phyloP scores from a whole-genome alignment of 2,113 vertebrate species.

The Stigmatopora argus region DNA sequence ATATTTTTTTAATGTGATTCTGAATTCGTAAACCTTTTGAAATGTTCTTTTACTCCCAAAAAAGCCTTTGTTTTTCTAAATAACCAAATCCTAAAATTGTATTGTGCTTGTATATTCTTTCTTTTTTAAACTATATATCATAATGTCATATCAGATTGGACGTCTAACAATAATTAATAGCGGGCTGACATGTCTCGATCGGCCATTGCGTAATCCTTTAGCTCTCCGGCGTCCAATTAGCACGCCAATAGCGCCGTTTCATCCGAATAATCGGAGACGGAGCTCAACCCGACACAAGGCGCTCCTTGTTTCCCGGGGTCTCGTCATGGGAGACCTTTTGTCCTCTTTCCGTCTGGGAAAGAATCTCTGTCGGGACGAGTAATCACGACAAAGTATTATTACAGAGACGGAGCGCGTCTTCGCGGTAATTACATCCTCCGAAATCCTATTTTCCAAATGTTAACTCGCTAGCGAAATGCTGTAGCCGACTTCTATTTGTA shows the following conservation, averaged over 20 bases:
- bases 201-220: conserved; percentile 43
- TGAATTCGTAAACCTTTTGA: no score
- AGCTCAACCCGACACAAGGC: conserved; percentile 20
- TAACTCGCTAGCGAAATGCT: no score
- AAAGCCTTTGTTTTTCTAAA: no score
- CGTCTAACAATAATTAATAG: no score
- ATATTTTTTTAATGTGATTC: no score
- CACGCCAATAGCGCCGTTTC: conserved; percentile 38
- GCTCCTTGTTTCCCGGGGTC: not conserved
- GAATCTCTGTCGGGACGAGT: conserved; percentile 14
- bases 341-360: conserved; percentile 13
- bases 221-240: conserved; percentile 41
- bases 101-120: no score
- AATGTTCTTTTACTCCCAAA: no score
- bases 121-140: no score
- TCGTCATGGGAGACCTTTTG: conserved; percentile 4
- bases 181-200: conserved; percentile 34
- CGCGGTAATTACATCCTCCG: not conserved
- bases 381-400: not conserved
- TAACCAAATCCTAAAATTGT: no score
- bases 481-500: no score
- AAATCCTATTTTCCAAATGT: not conserved
- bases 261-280: conserved; percentile 21
- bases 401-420: not conserved
- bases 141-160: no score